phyloP scores from a whole-genome alignment of 2,797 vertebrate species.

The Heterohyrax brucei region DNA sequence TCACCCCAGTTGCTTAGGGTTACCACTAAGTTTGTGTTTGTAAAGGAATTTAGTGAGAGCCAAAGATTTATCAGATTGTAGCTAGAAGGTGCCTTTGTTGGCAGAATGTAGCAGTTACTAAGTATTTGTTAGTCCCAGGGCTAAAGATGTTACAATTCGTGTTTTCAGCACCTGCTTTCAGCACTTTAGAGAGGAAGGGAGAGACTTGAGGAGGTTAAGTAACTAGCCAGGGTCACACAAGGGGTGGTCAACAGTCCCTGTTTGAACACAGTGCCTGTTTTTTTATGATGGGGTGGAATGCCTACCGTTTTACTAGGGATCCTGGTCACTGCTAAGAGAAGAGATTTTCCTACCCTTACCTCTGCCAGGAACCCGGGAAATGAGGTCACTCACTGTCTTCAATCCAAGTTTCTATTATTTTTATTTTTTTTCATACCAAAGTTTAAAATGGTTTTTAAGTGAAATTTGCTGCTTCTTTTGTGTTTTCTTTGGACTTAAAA shows the following conservation, averaged over 20 bases:
- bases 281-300: not conserved
- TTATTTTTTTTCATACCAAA: constrained; percentile 48
- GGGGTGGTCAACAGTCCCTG: not conserved
- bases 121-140: not conserved
- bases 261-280: not conserved
- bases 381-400: constrained; percentile 36
- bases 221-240: not conserved
- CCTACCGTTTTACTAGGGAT: not conserved
- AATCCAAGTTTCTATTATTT: constrained; percentile 35
- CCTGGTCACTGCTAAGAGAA: not conserved
- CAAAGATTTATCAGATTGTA: not conserved
- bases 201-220: not conserved
- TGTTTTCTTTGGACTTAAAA: constrained; percentile 65
- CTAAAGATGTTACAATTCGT: not conserved
- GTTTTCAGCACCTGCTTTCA: not conserved
- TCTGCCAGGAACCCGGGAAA: constrained; percentile 47
- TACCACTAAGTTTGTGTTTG: constrained; percentile 12
- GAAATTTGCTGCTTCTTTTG: constrained; percentile 5
- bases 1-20: not conserved
- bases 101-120: not conserved
- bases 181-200: not conserved
- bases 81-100: not conserved
- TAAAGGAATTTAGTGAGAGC: constrained; percentile 12
- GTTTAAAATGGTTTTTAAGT: constrained; percentile 41
- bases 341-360: not conserved